Evolutionary conservation across 2,113 vertebrate species (phyloP).

Genomic region (Strigops habroptila): DNA sequence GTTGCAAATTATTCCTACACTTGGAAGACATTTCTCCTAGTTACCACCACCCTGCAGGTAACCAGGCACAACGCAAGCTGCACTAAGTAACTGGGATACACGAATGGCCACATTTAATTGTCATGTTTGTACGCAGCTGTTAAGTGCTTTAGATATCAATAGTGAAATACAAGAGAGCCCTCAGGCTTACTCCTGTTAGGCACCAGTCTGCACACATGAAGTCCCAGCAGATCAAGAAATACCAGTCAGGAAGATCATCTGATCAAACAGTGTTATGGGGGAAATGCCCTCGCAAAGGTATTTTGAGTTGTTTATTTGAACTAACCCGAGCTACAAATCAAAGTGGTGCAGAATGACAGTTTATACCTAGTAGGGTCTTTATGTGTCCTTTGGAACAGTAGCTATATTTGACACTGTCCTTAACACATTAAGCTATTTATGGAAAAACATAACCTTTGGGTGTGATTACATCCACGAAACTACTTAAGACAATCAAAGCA

Average conservation of each 20-base stretch:
- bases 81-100: neutral
- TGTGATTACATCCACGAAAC: neutral
- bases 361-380: neutral
- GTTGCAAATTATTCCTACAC: neutral
- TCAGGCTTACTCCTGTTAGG: neutral
- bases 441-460: neutral
- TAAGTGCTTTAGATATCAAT: neutral
- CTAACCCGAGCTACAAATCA: neutral
- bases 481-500: neutral
- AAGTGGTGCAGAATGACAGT: neutral
- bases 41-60: neutral
- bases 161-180: neutral
- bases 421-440: neutral
- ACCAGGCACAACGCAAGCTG: neutral
- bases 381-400: neutral
- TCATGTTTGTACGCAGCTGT: neutral
- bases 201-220: neutral
- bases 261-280: neutral
- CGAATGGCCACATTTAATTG: neutral
- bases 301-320: neutral
- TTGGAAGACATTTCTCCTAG: neutral
- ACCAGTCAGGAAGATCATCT: neutral
- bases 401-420: neutral
- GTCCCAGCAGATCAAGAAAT: slow-evolving; percentile 33
- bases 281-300: neutral